phyloP scores from a whole-genome alignment of 2,888 invertebrate species.

The Mechanitis mazaeus region DNA sequence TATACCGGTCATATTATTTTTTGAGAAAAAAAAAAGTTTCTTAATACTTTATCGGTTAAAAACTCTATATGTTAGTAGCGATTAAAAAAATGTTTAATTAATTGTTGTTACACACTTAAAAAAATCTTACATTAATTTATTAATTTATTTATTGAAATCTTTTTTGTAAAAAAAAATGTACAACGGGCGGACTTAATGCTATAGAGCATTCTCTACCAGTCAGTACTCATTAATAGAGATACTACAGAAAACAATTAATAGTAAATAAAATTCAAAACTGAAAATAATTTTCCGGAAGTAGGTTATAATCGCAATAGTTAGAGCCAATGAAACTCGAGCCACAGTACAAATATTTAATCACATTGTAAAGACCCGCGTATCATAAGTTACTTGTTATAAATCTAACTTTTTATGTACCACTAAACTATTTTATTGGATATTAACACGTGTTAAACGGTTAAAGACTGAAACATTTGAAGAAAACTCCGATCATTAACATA shows the following conservation, averaged over 20 bases:
- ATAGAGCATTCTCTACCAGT: too few relatives aligned
- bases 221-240: too few relatives aligned
- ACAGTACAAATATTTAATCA: slow-evolving; percentile 35
- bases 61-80: too few relatives aligned
- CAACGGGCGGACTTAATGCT: too few relatives aligned
- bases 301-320: slow-evolving; percentile 38
- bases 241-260: too few relatives aligned
- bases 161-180: too few relatives aligned
- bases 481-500: slow-evolving; percentile 66
- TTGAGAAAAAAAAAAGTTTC: not conserved
- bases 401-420: slow-evolving; percentile 75
- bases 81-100: too few relatives aligned
- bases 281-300: not conserved
- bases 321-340: slow-evolving; percentile 42
- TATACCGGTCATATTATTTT: not conserved
- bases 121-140: too few relatives aligned
- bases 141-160: too few relatives aligned
- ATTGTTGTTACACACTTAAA: too few relatives aligned
- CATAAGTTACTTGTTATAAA: slow-evolving; percentile 71
- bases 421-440: slow-evolving; percentile 74
- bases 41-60: too few relatives aligned
- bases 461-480: slow-evolving; percentile 72
- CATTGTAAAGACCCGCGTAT: slow-evolving; percentile 53
- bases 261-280: slow-evolving; percentile 25
- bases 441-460: slow-evolving; percentile 71